These are phyloP conservation scores for Xestia ashworthii DNA, from an alignment of 2,888 invertebrate species.

Conservation along the genomic window DNA sequence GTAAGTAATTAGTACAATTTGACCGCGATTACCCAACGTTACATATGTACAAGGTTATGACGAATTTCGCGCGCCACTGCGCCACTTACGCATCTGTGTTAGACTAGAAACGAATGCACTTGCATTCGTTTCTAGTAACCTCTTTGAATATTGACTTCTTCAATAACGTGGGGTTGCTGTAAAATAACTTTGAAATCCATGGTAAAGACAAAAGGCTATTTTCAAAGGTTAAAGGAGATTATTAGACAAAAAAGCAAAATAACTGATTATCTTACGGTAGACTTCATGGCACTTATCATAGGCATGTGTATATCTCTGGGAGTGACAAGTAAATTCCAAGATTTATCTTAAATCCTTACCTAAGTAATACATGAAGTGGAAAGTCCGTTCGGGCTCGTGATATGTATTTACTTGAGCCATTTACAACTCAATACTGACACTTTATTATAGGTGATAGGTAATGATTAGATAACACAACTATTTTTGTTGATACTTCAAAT, in stretches of 20 bases:
- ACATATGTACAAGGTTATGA: slow-evolving; percentile 49
- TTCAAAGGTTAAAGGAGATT: not conserved
- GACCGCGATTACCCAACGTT: slow-evolving; percentile 33
- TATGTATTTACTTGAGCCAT: slow-evolving; percentile 8
- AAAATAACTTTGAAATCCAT: not conserved
- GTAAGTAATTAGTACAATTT: slow-evolving; percentile 40
- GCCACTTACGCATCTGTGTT: slow-evolving; percentile 3
- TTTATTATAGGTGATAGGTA: slow-evolving; percentile 14
- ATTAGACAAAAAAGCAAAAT: not conserved
- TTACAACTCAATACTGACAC: slow-evolving; percentile 3
- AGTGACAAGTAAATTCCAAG: slow-evolving; percentile 1
- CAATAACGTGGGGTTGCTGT: not conserved
- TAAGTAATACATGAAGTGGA: not conserved
- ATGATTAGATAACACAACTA: not conserved
- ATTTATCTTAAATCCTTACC: not conserved
- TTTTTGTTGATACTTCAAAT: slow-evolving; percentile 15
- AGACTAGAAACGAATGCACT: no score
- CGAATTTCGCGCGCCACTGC: slow-evolving; percentile 14
- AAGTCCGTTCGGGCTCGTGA: slow-evolving; percentile 28
- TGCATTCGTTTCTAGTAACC: not conserved
- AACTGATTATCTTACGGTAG: not conserved
- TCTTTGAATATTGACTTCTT: not conserved
- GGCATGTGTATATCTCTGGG: not conserved
- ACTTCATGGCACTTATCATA: no score
- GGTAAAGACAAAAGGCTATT: not conserved